These are phyloP conservation scores for Rhinoraja longicauda DNA, from an alignment of 2,797 vertebrate species.

Conservation along the genomic window DNA sequence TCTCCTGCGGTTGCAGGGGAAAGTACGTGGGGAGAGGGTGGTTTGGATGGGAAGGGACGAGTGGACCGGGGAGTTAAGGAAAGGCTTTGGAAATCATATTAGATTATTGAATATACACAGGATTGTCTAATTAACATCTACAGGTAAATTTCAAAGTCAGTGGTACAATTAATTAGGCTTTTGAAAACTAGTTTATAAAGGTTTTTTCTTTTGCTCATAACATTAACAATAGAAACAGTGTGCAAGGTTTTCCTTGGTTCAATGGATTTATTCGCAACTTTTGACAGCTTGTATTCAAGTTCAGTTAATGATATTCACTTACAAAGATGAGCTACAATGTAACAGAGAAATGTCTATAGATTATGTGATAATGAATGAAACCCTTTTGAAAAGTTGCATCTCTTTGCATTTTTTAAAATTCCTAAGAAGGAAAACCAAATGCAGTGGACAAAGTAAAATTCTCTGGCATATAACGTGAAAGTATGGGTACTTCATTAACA, in stretches of 20 bases:
- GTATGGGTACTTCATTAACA: slow-evolving; percentile 18
- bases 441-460: slow-evolving; percentile 11
- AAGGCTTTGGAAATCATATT: not conserved
- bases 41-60: no score
- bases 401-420: slow-evolving; percentile 8
- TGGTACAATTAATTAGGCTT: not conserved
- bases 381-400: slow-evolving; percentile 19
- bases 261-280: slow-evolving; percentile 34
- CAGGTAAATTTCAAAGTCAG: not conserved
- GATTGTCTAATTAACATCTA: not conserved
- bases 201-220: not conserved
- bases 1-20: no score
- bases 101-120: not conserved
- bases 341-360: not conserved
- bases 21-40: no score
- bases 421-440: slow-evolving; percentile 10
- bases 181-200: not conserved
- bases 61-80: no score
- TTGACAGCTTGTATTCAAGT: slow-evolving; percentile 4
- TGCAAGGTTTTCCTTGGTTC: slow-evolving; percentile 10
- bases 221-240: not conserved
- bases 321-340: not conserved
- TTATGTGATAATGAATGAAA: slow-evolving; percentile 31
- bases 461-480: slow-evolving; percentile 28
- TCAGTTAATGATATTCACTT: slow-evolving; percentile 11